phyloP scores from a whole-genome alignment of 2,888 invertebrate species.

The Trachelus tabidus region DNA sequence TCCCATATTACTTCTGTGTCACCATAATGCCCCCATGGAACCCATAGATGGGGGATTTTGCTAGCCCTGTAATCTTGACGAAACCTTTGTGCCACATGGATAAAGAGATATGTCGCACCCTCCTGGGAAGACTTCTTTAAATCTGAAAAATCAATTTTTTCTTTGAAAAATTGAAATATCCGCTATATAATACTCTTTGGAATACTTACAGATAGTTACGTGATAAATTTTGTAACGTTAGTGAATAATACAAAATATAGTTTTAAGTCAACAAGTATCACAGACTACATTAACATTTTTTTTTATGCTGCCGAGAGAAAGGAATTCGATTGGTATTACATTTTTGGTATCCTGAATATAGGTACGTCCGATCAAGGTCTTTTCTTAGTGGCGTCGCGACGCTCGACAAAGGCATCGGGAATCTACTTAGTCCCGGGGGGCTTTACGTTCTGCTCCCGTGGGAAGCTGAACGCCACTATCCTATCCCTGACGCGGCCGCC shows the following conservation, averaged over 20 bases:
- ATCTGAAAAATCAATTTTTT: slow-evolving; percentile 23
- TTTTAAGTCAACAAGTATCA: neutral
- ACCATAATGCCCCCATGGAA: slow-evolving; percentile 52
- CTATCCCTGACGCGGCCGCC: slow-evolving; percentile 21
- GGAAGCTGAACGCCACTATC: slow-evolving; percentile 33
- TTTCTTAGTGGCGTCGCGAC: slow-evolving; percentile 28
- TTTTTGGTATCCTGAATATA: slow-evolving; percentile 30
- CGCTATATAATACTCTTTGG: neutral
- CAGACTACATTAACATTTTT: neutral
- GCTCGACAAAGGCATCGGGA: slow-evolving; percentile 50
- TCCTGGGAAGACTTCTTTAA: slow-evolving; percentile 33
- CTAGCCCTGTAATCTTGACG: slow-evolving; percentile 59
- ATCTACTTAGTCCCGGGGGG: slow-evolving; percentile 56
- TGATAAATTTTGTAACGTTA: neutral
- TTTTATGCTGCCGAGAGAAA: neutral
- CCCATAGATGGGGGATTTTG: slow-evolving; percentile 58
- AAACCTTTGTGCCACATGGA: slow-evolving; percentile 57
- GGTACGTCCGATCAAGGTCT: slow-evolving; percentile 27
- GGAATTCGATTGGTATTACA: slow-evolving; percentile 36
- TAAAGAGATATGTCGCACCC: slow-evolving; percentile 47
- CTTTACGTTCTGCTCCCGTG: slow-evolving; percentile 43
- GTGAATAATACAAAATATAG: neutral
- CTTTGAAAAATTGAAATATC: neutral
- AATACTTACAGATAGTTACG: neutral
- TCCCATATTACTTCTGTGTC: slow-evolving; percentile 50